These are phyloP conservation scores for Lepidurus packardi DNA, from an alignment of 1,140 invertebrate species.

Conservation along the genomic window DNA sequence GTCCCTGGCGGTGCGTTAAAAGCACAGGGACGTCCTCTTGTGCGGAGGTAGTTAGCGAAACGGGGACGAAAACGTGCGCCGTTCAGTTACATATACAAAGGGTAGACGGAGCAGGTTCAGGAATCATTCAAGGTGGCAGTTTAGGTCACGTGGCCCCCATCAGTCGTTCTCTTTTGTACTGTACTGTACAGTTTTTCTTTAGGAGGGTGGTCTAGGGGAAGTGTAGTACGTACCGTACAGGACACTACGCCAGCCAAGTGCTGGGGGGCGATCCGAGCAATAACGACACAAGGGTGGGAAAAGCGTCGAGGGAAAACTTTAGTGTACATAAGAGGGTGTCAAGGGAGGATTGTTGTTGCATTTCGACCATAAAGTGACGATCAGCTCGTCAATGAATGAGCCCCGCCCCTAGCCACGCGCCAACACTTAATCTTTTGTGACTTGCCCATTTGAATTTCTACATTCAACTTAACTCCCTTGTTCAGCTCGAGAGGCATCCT, in stretches of 20 bases:
- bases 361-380: constrained; percentile 19
- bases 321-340: constrained; percentile 13
- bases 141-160: not conserved
- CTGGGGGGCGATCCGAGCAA: constrained; percentile 7
- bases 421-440: not conserved
- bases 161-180: not conserved
- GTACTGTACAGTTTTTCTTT: not conserved
- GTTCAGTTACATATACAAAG: not conserved
- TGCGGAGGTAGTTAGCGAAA: constrained; percentile 17
- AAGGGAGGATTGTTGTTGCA: constrained; percentile 17
- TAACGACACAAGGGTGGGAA: constrained; percentile 15
- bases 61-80: constrained; percentile 10
- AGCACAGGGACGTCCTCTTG: not conserved
- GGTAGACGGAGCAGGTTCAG: not conserved
- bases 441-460: not conserved
- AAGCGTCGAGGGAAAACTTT: constrained; percentile 11
- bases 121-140: constrained; percentile 3
- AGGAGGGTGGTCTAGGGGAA: not conserved
- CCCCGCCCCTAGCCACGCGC: not conserved
- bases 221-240: no score
- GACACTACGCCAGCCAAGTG: not conserved
- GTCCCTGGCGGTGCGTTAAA: not conserved
- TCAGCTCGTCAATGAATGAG: constrained; percentile 3
- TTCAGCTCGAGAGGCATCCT: not conserved
- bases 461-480: not conserved